These are phyloP conservation scores for Monopterus albus DNA, from an alignment of 2,113 vertebrate genomes.

Conservation along the genomic window DNA sequence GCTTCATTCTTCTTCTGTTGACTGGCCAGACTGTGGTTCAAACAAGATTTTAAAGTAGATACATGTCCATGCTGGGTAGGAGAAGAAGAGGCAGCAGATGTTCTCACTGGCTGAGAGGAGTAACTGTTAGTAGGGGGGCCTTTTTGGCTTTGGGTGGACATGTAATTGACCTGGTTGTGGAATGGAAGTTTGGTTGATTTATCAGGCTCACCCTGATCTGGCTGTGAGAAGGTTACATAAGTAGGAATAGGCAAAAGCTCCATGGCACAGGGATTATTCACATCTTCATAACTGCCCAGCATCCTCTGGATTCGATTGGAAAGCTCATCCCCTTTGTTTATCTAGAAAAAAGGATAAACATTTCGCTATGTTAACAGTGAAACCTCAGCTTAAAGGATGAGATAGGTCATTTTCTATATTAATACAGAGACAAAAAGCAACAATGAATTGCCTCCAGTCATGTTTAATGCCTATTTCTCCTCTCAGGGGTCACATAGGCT, in stretches of 20 bases:
- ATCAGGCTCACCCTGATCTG: conserved; percentile 64
- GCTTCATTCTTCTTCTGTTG: conserved; percentile 67
- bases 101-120: conserved; percentile 73
- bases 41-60: conserved; percentile 57
- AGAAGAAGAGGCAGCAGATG: conserved; percentile 21
- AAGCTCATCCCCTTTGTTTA: conserved; percentile 91
- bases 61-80: conserved; percentile 54
- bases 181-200: conserved; percentile 77
- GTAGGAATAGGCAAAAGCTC: conserved; percentile 66
- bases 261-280: conserved; percentile 78
- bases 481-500: too few species aligned
- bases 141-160: conserved; percentile 60
- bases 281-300: conserved; percentile 94
- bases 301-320: conserved; percentile 92
- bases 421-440: too few species aligned
- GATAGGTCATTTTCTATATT: too few species aligned
- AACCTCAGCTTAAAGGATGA: too few species aligned
- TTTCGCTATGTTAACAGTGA: neutral
- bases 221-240: conserved; percentile 59
- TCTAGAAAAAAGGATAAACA: conserved; percentile 78
- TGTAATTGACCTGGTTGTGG: conserved; percentile 56
- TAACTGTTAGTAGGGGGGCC: conserved; percentile 32
- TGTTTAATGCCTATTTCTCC: too few species aligned
- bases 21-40: conserved; percentile 51
- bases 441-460: too few species aligned